Conservation (phyloP, 1,140 invertebrate genomes). For the Drosophila equinoxialis region DNA sequence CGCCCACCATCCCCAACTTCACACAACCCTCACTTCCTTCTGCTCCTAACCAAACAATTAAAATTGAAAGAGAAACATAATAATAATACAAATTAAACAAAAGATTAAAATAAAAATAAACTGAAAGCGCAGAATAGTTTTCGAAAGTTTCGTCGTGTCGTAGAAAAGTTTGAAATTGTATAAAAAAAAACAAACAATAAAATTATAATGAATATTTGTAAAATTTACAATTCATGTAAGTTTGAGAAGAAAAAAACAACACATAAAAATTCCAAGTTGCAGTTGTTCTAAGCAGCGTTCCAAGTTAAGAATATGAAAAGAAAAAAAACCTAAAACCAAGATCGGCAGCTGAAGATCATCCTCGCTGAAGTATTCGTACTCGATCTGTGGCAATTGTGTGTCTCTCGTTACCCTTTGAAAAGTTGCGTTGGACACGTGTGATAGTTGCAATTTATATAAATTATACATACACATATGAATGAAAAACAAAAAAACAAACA, state of each 20-base stretch:
- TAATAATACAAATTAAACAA: conserved; percentile 7
- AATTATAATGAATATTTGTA: conserved; percentile 54
- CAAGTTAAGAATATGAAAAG: conserved; percentile 35
- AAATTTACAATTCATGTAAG: conserved; percentile 56
- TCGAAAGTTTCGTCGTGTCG: conserved; percentile 66
- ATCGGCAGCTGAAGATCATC: conserved; percentile 66
- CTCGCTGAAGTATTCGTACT: conserved; percentile 39
- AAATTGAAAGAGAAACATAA: conserved; percentile 27
- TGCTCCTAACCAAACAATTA: conserved; percentile 25
- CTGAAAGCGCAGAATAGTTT: conserved; percentile 53
- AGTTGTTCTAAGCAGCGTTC: conserved; percentile 76
- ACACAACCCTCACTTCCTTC: conserved; percentile 24
- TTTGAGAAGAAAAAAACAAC: conserved; percentile 40
- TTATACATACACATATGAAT: conserved; percentile 72
- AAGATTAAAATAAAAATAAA: neutral
- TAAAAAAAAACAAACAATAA: conserved; percentile 54
- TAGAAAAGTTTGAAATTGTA: conserved; percentile 72
- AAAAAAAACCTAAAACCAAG: conserved; percentile 35
- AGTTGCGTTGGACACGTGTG: conserved; percentile 68
- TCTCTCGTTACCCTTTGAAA: conserved; percentile 39
- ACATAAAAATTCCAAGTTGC: conserved; percentile 68
- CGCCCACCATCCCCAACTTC: conserved; percentile 9
- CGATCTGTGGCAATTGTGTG: conserved; percentile 75
- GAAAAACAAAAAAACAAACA: conserved; percentile 35
- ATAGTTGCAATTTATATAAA: conserved; percentile 82